These are phyloP conservation scores for Mastacembelus armatus DNA, from an alignment of 2,797 vertebrate species.

Conservation along the genomic window DNA sequence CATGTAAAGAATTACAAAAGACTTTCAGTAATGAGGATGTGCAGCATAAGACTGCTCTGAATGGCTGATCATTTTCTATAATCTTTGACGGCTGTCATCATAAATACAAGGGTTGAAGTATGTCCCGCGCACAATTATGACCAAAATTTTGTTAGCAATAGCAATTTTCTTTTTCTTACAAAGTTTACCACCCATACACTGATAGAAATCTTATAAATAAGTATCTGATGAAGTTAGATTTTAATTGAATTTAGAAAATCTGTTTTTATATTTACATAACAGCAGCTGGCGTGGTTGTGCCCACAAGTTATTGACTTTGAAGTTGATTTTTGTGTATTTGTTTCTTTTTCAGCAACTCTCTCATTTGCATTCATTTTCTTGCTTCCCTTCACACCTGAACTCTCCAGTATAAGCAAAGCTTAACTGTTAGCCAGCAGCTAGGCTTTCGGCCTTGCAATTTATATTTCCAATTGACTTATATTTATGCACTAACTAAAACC, in stretches of 20 bases:
- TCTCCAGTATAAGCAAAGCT: slow-evolving; percentile 15
- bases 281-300: not conserved
- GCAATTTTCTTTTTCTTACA: too few species aligned
- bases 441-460: slow-evolving; percentile 13
- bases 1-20: slow-evolving; percentile 15
- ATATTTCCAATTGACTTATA: slow-evolving; percentile 32
- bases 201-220: not conserved
- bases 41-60: not conserved
- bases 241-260: slow-evolving; percentile 6
- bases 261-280: not conserved
- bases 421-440: slow-evolving; percentile 16
- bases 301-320: slow-evolving; percentile 6
- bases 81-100: slow-evolving; percentile 22
- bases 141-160: too few species aligned
- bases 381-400: slow-evolving; percentile 32
- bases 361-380: slow-evolving; percentile 37
- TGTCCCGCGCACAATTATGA: too few species aligned
- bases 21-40: slow-evolving; percentile 8
- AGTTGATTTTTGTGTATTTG: slow-evolving; percentile 5
- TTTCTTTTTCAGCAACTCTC: slow-evolving; percentile 10
- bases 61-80: slow-evolving; percentile 20
- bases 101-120: slow-evolving; percentile 7
- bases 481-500: slow-evolving; percentile 22
- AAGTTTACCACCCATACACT: not conserved
- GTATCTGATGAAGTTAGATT: not conserved